Evolutionary conservation across 2,888 invertebrate genomes (phyloP).

Genomic region (Julus scandinavius): DNA sequence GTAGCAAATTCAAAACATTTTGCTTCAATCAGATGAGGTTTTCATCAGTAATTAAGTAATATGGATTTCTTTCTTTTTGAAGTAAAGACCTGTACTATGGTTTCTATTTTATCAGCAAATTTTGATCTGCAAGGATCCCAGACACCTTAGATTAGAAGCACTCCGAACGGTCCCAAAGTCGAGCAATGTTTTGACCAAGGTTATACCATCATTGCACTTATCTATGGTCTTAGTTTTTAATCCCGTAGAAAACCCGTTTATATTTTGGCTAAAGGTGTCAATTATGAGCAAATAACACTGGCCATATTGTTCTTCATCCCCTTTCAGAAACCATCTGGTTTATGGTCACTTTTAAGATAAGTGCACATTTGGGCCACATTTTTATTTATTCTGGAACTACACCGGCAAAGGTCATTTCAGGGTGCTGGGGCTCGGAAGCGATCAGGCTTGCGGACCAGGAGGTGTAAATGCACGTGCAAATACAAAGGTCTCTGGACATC

Average conservation of each 20-base stretch:
- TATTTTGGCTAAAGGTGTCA: slow-evolving; percentile 44
- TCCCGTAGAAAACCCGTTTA: slow-evolving; percentile 6
- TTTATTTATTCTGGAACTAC: slow-evolving; percentile 24
- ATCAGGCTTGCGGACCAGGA: slow-evolving; percentile 22
- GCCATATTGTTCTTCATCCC: slow-evolving; percentile 25
- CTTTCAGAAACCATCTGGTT: slow-evolving; percentile 15
- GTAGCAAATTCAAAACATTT: too few species aligned
- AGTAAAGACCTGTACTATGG: too few species aligned
- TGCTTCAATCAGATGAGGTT: too few species aligned
- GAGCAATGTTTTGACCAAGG: not conserved
- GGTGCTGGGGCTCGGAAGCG: not conserved
- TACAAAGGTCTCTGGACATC: slow-evolving; percentile 5
- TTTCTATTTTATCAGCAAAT: not conserved
- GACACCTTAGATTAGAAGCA: not conserved
- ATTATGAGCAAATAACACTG: slow-evolving; percentile 34
- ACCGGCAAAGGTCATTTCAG: slow-evolving; percentile 34
- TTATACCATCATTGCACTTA: not conserved
- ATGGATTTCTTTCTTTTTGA: too few species aligned
- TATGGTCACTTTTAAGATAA: slow-evolving; percentile 49
- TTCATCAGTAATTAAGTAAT: too few species aligned
- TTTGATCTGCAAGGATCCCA: not conserved
- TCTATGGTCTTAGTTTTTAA: not conserved
- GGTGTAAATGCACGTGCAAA: slow-evolving; percentile 50
- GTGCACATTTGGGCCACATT: slow-evolving; percentile 27
- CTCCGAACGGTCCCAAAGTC: not conserved